phyloP scores from a whole-genome alignment of 92 coral and sea anemone genomes.

The Hydrozoanthus gracilis region DNA sequence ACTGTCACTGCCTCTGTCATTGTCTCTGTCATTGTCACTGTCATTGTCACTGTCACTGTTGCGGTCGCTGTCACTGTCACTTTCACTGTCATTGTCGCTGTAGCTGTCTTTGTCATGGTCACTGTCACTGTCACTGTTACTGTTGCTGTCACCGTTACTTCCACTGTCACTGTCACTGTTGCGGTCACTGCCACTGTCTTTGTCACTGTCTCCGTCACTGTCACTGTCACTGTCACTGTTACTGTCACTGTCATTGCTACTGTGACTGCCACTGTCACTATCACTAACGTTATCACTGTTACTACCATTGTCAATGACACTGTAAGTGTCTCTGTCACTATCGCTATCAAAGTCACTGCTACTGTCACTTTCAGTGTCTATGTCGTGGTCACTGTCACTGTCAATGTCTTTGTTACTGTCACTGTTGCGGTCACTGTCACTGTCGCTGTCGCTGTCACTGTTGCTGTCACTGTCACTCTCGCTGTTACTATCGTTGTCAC shows the following conservation, averaged over 20 bases:
- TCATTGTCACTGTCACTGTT: background rate
- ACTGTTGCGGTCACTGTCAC: background rate
- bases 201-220: background rate
- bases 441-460: background rate
- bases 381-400: background rate
- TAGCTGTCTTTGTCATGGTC: background rate
- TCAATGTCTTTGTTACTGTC: background rate
- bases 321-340: background rate
- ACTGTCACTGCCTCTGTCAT: background rate
- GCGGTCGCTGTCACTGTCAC: background rate
- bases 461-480: background rate
- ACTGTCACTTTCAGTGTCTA: background rate
- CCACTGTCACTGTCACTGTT: background rate
- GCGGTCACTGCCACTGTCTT: background rate
- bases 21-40: background rate
- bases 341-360: background rate
- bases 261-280: too few species aligned
- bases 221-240: background rate
- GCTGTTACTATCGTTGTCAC: background rate
- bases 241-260: background rate
- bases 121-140: background rate
- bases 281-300: background rate
- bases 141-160: background rate
- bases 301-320: background rate
- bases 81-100: background rate